phyloP scores from a whole-genome alignment of 2,113 vertebrate species.

The Uropsilus gracilis region DNA sequence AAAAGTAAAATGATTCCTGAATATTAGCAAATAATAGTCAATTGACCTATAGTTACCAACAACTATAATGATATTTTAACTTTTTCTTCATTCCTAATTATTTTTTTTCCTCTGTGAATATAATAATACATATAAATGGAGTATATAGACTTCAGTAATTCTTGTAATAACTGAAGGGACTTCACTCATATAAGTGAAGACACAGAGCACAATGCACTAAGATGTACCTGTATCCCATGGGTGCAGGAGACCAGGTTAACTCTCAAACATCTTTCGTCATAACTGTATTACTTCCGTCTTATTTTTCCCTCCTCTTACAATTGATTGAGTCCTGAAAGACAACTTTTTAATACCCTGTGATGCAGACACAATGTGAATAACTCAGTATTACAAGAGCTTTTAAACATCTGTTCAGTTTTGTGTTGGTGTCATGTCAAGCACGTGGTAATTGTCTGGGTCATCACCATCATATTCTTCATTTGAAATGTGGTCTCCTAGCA shows the following conservation, averaged over 20 bases:
- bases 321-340: neutral
- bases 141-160: neutral
- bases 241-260: neutral
- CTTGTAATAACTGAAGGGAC: neutral
- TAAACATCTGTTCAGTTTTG: constrained; percentile 57
- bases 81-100: neutral
- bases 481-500: constrained; percentile 83
- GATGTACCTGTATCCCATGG: neutral
- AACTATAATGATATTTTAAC: neutral
- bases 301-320: neutral
- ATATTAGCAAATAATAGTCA: neutral
- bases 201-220: neutral
- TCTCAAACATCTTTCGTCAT: neutral
- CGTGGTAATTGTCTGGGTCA: constrained; percentile 71
- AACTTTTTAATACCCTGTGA: constrained; percentile 35
- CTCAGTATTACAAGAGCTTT: constrained; percentile 56
- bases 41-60: neutral
- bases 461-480: constrained; percentile 71
- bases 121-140: neutral
- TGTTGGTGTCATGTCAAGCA: constrained; percentile 73
- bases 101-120: neutral
- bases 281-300: constrained; percentile 50
- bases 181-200: neutral
- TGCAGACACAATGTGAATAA: constrained; percentile 49
- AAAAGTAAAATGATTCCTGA: neutral